phyloP scores from a whole-genome alignment of 2,113 vertebrate species.

The Microtus richardsoni region DNA sequence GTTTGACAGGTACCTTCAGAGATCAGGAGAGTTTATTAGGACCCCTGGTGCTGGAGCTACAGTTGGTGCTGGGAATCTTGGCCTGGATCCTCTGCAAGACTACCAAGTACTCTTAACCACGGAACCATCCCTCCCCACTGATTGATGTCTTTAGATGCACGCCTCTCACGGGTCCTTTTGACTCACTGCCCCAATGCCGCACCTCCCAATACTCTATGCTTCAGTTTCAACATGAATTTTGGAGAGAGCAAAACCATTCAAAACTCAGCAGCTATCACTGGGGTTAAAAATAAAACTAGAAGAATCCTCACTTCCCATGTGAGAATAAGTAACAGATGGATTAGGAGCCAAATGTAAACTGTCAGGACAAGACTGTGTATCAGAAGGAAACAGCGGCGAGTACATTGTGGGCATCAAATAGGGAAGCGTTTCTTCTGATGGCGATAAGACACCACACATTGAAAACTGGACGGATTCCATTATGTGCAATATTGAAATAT shows the following conservation, averaged over 20 bases:
- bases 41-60: not conserved
- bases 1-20: not conserved
- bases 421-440: not conserved
- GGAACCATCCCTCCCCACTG: not conserved
- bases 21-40: not conserved
- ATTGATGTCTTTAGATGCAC: not conserved
- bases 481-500: conserved; percentile 9
- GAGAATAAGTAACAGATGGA: conserved; percentile 8
- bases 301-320: not conserved
- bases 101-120: not conserved
- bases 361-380: not conserved
- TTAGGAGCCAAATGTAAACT: not conserved
- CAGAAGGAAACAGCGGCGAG: not conserved
- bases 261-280: not conserved
- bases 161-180: not conserved
- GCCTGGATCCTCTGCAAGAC: not conserved
- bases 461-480: not conserved
- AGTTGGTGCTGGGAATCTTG: not conserved
- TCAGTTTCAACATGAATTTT: not conserved
- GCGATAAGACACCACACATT: not conserved
- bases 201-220: not conserved
- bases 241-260: not conserved
- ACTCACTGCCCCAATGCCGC: not conserved
- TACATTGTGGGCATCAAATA: not conserved
- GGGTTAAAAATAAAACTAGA: conserved; percentile 1